Percentiles rank a stretch among this genome's conserved stretches.
These are phyloP conservation scores for Limulus polyphemus DNA, from an alignment of 2,888 invertebrate species.

Conservation along the genomic window DNA sequence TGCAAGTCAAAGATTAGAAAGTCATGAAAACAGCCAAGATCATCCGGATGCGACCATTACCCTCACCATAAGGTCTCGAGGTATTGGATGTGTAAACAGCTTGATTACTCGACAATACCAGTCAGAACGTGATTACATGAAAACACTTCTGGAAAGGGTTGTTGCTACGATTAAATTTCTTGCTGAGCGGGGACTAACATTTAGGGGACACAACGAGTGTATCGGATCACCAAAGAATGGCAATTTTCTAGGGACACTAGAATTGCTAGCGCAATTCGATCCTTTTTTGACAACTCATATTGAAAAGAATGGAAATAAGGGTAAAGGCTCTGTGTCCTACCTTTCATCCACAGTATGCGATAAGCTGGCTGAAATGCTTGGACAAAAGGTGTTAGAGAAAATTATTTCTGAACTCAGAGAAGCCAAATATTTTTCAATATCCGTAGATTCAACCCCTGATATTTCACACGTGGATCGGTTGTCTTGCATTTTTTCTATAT, in stretches of 20 bases:
- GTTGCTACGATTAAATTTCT: slow-evolving; percentile 21
- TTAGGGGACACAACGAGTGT: slow-evolving; percentile 29
- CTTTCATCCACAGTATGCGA: slow-evolving; percentile 30
- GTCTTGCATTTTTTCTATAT: slow-evolving; percentile 12
- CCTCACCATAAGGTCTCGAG: neutral
- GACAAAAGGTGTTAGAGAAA: neutral
- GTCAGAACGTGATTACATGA: neutral
- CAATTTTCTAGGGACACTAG: slow-evolving; percentile 31
- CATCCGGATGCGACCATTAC: neutral
- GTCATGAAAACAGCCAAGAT: neutral
- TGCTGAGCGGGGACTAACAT: slow-evolving; percentile 27
- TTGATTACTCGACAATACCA: neutral
- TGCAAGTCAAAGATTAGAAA: neutral
- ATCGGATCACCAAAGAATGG: slow-evolving; percentile 28
- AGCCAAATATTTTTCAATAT: slow-evolving; percentile 7
- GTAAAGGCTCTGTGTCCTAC: slow-evolving; percentile 29
- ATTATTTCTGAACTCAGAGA: neutral
- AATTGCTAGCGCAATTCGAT: slow-evolving; percentile 31
- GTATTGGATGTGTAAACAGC: neutral
- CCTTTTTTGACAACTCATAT: slow-evolving; percentile 30
- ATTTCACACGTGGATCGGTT: slow-evolving; percentile 20
- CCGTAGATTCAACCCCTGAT: slow-evolving; percentile 19
- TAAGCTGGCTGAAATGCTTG: slow-evolving; percentile 27
- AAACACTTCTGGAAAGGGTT: neutral
- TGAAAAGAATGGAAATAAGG: slow-evolving; percentile 28